Evolutionary conservation across 2,888 invertebrate genomes (phyloP).

Genomic region (Lasiommata megera): DNA sequence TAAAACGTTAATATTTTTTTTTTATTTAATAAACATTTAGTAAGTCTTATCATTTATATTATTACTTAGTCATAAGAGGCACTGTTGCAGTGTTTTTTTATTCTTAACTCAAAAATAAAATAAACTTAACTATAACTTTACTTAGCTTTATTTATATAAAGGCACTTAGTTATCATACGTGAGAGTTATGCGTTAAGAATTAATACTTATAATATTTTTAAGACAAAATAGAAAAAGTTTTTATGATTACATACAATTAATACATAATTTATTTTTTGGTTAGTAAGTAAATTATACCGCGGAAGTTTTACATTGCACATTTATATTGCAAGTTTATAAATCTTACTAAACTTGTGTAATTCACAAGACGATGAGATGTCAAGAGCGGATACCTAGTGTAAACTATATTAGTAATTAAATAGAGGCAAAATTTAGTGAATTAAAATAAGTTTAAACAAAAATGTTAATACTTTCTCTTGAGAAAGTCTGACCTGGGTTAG

Average conservation of each 20-base stretch:
- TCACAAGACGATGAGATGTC: too few species aligned
- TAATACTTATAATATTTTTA: too few species aligned
- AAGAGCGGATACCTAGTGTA: too few species aligned
- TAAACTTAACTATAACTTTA: background rate
- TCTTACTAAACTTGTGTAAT: too few species aligned
- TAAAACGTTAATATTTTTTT: background rate
- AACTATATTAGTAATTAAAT: too few species aligned
- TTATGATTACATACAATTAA: too few species aligned
- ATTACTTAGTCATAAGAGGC: background rate
- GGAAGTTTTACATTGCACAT: background rate
- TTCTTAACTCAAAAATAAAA: constrained; percentile 1
- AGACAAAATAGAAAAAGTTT: too few species aligned
- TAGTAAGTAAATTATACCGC: background rate
- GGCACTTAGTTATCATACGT: background rate
- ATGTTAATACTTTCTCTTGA: too few species aligned
- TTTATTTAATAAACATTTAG: background rate
- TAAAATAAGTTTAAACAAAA: too few species aligned
- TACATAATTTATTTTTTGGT: background rate
- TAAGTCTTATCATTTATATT: constrained; percentile 6
- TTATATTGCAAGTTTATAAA: background rate
- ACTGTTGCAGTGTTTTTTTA: background rate
- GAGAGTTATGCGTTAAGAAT: too few species aligned
- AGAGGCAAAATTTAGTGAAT: too few species aligned
- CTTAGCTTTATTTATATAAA: background rate
- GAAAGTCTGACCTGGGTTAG: too few species aligned